Base-by-base conservation (phyloP, 2,888 invertebrate genomes). In the Lamproptera curius region DNA sequence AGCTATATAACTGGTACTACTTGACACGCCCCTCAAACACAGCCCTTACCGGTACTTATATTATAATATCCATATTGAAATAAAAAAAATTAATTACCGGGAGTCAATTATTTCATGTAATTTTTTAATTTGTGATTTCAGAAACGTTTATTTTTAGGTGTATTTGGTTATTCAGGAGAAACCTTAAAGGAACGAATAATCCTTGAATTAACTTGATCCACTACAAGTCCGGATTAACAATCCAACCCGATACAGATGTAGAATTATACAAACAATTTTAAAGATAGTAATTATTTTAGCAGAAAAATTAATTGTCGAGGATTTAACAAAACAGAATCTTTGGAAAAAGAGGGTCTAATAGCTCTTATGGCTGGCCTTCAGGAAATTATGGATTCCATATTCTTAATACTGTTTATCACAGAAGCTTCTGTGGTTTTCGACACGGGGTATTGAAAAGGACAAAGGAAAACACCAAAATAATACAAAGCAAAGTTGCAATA, bases 371-470 rank as follows among this genome's bases (percentile, higher is more conserved):
- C 26, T 59, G 51, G 53, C 54, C 54, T 0, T 41, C 51, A 3
- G 4, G 41, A 42, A 14, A 4, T 56, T 5, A 38, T 47, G 10
- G 58, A 61, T 45, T 45, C 43, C 26, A 46, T 5, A 38, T 52
- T 16, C 8, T 47, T 14, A 43, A 52, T 23, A 31, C 54, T n/a
- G 58, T 59, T 86, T 93, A 90, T 63, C 90, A 90, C 31, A 0
- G 92, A 93, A 67, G 93, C 91, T 1, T 88, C 90, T 1, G 91
- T 95, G 0, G 83, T 90, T 1, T 94, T 11, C 77, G 89, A 1
- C 93, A 93, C 56, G 91, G 91, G 8, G 92, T 92, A 2, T 76
- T 90, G 44, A 92, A 94, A 94, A 83, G 90, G 93, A 0, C 91
- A 90, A 41, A 94, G 94, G 0, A 89, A 92, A 57, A 84, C 88